Evolutionary conservation across 2,888 invertebrate species (phyloP), one percentile per base, ranked within the genome.

Genomic region (Timema cristinae): DNA sequence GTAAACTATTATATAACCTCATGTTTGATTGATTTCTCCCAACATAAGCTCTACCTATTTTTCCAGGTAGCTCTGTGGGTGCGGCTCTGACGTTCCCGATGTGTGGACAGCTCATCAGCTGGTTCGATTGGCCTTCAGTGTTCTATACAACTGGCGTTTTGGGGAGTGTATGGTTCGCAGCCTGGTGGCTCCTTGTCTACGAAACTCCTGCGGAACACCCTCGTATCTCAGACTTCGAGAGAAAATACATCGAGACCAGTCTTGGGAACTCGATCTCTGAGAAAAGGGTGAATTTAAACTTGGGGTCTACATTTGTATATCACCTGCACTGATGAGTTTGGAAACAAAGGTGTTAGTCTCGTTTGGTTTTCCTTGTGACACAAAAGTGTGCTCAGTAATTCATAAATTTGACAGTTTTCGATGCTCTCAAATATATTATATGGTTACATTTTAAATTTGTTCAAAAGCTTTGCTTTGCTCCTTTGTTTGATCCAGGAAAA

Each of bases 121-220:
- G 82, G 77, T 86, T 86, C 72, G 89, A 89, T 5, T 93, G 92
- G 92, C 89, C 89, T 76, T 86, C 87, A 75, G 90, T 90, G 0
- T 92, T 91, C 79, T 88, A 91, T 78, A 82, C 88, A 8, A 88
- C 87, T 13, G 89, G 89, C 9, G 77, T 84, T 0, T 77, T 89
- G 6, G 89, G 89, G 6, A 82, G 86, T 0, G 50, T 88, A 9
- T 93, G 93, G 92, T 91, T 85, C 77, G 69, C 84, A 1, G 83
- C 85, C 50, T 91, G 91, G 91, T 81, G 85, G 73, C 80, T 85
- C 7, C 80, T 89, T 16, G 89, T 89, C 0, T 88, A 85, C 76
- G 89, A 91, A 77, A 85, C 87, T 16, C 91, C 91, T 0, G 82
- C 83, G 0, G 79, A 87, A 71, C 91, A 91, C 82, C 91, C 91